These are phyloP conservation scores for Aeoliscus strigatus DNA, from an alignment of 2,797 vertebrate species.

Conservation along the genomic window DNA sequence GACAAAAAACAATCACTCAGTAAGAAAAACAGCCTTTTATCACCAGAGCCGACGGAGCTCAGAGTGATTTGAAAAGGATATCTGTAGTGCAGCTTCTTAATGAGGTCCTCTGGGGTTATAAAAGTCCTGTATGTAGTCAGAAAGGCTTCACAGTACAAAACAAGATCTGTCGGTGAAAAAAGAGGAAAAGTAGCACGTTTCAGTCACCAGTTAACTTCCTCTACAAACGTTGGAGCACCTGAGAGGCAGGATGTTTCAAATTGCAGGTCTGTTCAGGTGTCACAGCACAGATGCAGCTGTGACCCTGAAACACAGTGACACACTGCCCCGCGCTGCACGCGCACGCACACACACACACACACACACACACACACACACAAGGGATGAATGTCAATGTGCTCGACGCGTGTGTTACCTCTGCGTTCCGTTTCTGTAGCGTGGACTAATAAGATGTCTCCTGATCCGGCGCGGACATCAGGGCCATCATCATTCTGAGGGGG, in stretches of 20 bases:
- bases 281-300: no score
- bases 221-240: conserved; percentile 14
- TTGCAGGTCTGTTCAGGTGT: conserved; percentile 8
- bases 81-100: conserved; percentile 98
- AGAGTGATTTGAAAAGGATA: conserved; percentile 81
- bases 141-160: conserved; percentile 98
- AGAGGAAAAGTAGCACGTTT: conserved; percentile 20
- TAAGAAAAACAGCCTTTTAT: conserved; percentile 16
- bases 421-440: conserved; percentile 96
- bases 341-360: no score
- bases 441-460: conserved; percentile 92
- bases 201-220: conserved; percentile 19
- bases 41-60: conserved; percentile 11
- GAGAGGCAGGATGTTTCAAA: conserved; percentile 21
- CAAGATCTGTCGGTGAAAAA: conserved; percentile 78
- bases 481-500: conserved; percentile 87
- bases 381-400: not conserved
- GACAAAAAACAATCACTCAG: not conserved
- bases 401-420: conserved; percentile 84
- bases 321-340: conserved; percentile 3
- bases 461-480: conserved; percentile 94
- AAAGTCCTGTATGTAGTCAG: conserved; percentile 97
- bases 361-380: not conserved
- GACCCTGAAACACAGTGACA: conserved; percentile 32
- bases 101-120: conserved; percentile 94